Evolutionary conservation across 1,140 invertebrate species (phyloP).

Genomic region (Drosophila nannoptera): DNA sequence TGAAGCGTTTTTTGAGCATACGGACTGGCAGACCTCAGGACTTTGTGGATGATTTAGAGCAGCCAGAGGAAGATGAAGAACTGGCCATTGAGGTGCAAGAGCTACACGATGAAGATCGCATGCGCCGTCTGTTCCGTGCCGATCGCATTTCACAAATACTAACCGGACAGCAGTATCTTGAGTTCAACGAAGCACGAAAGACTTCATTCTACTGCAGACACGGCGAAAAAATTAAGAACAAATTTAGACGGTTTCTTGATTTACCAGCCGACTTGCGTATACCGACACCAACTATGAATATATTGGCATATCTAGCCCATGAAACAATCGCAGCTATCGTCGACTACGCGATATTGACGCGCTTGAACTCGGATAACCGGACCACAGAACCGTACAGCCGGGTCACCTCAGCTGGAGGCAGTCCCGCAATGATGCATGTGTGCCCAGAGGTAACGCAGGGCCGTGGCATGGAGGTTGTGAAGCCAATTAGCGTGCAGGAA

Average conservation of each 20-base stretch:
- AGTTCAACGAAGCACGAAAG: constrained; percentile 76
- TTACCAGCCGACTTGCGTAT: constrained; percentile 69
- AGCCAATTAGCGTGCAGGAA: constrained; percentile 75
- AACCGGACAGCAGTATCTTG: constrained; percentile 71
- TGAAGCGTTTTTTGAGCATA: constrained; percentile 71
- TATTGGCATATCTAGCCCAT: constrained; percentile 75
- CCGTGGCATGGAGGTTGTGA: constrained; percentile 74
- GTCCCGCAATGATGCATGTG: constrained; percentile 74
- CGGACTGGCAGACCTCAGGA: constrained; percentile 64
- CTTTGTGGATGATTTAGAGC: constrained; percentile 69
- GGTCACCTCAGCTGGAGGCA: constrained; percentile 72
- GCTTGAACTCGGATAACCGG: constrained; percentile 72
- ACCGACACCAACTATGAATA: constrained; percentile 74
- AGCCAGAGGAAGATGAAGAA: constrained; percentile 75
- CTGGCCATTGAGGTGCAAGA: constrained; percentile 69
- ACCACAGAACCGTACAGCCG: constrained; percentile 72
- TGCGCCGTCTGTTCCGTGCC: constrained; percentile 71
- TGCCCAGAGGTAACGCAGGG: constrained; percentile 78
- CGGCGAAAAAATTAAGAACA: constrained; percentile 77
- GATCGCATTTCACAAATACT: constrained; percentile 78
- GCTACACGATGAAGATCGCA: constrained; percentile 75
- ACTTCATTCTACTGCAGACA: constrained; percentile 77
- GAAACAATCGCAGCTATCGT: constrained; percentile 78
- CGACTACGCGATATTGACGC: constrained; percentile 74
- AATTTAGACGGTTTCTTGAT: constrained; percentile 71